Evolutionary conservation across 2,888 invertebrate species (phyloP).

Genomic region (Linyphia triangularis): DNA sequence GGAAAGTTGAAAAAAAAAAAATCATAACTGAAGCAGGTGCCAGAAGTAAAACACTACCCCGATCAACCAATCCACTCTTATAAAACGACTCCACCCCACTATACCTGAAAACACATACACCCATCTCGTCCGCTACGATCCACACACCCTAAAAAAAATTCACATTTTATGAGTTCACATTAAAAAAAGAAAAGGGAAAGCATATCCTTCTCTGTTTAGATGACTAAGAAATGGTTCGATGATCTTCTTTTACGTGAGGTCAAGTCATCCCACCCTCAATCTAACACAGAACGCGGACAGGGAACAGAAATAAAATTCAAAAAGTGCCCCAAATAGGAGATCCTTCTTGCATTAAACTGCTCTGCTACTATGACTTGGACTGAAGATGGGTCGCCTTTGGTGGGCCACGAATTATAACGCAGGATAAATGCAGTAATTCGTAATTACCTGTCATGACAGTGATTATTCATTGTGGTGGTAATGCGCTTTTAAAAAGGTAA

Average conservation of each 20-base stretch:
- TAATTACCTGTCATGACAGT: slow-evolving; percentile 51
- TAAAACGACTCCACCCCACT: slow-evolving; percentile 40
- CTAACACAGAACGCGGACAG: slow-evolving; percentile 8
- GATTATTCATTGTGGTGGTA: slow-evolving; percentile 44
- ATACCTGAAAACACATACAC: slow-evolving; percentile 9
- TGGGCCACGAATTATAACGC: slow-evolving; percentile 61
- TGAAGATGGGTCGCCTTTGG: slow-evolving; percentile 33
- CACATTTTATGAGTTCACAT: slow-evolving; percentile 23
- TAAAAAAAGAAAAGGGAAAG: slow-evolving; percentile 10
- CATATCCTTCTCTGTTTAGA: slow-evolving; percentile 6
- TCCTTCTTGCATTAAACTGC: not conserved
- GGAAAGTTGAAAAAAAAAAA: slow-evolving; percentile 13
- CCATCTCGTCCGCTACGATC: slow-evolving; percentile 5
- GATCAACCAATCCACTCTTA: slow-evolving; percentile 13
- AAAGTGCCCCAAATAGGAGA: slow-evolving; percentile 11
- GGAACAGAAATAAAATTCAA: slow-evolving; percentile 6
- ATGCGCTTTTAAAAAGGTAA: slow-evolving; percentile 33
- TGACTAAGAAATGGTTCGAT: slow-evolving; percentile 51
- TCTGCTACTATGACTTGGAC: slow-evolving; percentile 10
- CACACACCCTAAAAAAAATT: slow-evolving; percentile 25
- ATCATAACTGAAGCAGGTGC: slow-evolving; percentile 37
- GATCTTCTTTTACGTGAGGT: slow-evolving; percentile 71
- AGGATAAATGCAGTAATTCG: slow-evolving; percentile 27
- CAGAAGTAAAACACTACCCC: slow-evolving; percentile 37
- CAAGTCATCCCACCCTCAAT: slow-evolving; percentile 48